Base-by-base conservation (phyloP, 1,140 invertebrate species). In the Phenacoccus solenopsis region DNA sequence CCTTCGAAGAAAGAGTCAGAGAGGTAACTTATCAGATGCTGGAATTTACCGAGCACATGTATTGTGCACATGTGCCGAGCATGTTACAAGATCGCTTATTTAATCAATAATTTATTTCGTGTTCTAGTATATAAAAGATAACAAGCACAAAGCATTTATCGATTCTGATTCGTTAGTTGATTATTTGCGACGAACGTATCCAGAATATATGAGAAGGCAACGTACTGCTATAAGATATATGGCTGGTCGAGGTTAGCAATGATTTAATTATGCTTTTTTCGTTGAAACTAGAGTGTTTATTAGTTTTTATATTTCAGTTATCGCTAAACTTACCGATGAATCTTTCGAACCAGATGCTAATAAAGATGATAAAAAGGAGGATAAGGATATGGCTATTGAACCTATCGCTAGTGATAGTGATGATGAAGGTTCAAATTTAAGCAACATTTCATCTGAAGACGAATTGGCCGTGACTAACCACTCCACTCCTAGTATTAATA, bases 181-280 rank as follows among this genome's bases (percentile, higher is more conserved):
- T 27, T 22, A 20, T 5, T 16, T 64, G 16, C 12, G 59, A 64
- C 59, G 25, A 9, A 64, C 22, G 25, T 64, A 64, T 64, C 59
- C 59, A 1, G 59, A 64, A 24, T 64, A 64, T 64, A 24, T 64
- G 59, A 64, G 59, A 64, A 64, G 59, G 59, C 59, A 64, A 27
- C 2, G 25, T 24, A 27, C 59, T 16, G 59, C 59, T 9, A 16
- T 64, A 3, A 64, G 25, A 24, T 24, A 64, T 64, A 5, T 64
- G 25, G 59, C 59, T 9, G 59, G 59, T 16, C 59, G 16, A 64
- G 59, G 59, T 64, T n/a, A n/a, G n/a, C n/a, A n/a, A n/a, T n/a
- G n/a, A n/a, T n/a, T n/a, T n/a, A 32, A 32, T 49, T 49, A 49
- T 49, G 16, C 12, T 16, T 49, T 49, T n/a, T 3, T 16, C 5